Evolutionary conservation across 2,888 invertebrate species (phyloP).

Genomic region (Epinotia nisella): DNA sequence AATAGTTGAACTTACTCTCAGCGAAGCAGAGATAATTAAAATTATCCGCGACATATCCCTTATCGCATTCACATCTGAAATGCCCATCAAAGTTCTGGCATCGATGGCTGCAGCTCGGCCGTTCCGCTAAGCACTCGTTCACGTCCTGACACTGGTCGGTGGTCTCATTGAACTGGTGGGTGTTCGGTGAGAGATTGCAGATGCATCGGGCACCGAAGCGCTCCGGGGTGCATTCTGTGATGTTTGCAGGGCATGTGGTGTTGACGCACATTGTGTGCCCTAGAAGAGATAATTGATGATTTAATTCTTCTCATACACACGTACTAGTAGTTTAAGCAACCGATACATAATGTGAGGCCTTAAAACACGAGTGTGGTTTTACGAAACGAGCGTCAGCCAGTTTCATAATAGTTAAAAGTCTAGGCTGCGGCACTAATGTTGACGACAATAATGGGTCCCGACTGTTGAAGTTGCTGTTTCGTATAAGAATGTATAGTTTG

Average conservation of each 20-base stretch:
- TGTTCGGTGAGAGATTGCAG: conserved; percentile 75
- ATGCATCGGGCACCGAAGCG: conserved; percentile 78
- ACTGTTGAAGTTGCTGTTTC: too few species aligned
- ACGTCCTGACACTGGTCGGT: conserved; percentile 80
- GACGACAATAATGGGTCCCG: too few species aligned
- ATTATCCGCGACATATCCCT: conserved; percentile 77
- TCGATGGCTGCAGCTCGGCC: conserved; percentile 88
- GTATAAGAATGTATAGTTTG: too few species aligned
- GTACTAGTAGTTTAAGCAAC: too few species aligned
- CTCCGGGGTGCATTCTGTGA: conserved; percentile 59
- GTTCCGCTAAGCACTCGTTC: conserved; percentile 86
- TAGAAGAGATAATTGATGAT: conserved; percentile 50
- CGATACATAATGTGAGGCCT: too few species aligned
- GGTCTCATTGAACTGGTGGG: conserved; percentile 64
- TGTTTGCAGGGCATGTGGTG: conserved; percentile 58
- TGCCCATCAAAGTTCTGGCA: conserved; percentile 86
- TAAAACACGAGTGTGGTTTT: too few species aligned
- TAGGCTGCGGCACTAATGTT: too few species aligned
- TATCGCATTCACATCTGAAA: conserved; percentile 87
- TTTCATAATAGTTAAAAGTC: too few species aligned
- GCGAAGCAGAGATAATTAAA: conserved; percentile 76
- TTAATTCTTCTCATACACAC: too few species aligned
- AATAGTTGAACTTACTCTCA: conserved; percentile 37
- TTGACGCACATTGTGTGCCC: conserved; percentile 70
- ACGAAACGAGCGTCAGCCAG: too few species aligned